Percentiles rank a stretch among this genome's conserved stretches.
phyloP scores from a whole-genome alignment of 2,888 invertebrate genomes.

The Acanthosepion esculentum region DNA sequence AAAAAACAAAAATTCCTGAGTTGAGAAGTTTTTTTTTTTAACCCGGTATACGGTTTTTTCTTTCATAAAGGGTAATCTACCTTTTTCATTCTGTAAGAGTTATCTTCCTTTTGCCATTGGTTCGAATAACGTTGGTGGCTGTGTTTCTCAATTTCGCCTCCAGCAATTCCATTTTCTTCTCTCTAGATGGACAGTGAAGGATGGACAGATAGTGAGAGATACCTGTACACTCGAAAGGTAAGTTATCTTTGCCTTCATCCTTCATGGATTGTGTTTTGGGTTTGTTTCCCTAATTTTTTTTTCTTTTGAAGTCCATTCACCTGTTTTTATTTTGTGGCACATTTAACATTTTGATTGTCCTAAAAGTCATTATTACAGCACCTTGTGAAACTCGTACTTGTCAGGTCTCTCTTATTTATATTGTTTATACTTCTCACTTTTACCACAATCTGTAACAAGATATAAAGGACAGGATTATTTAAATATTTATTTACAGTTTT shows the following conservation, averaged over 20 bases:
- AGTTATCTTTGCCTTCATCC: not conserved
- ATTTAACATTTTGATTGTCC: not conserved
- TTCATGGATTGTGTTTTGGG: slow-evolving; percentile 22
- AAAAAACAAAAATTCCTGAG: no score
- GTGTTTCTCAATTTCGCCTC: not conserved
- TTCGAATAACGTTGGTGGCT: not conserved
- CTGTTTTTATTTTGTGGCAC: not conserved
- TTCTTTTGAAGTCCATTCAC: slow-evolving; percentile 4
- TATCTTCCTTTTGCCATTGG: not conserved
- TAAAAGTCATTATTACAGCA: no score
- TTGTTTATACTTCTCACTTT: no score
- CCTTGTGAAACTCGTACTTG: no score
- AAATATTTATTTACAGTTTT: no score
- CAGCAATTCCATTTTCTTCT: slow-evolving; percentile 33
- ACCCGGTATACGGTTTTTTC: not conserved
- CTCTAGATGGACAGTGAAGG: not conserved
- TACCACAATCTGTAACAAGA: no score
- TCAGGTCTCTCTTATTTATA: no score
- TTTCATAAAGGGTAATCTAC: not conserved
- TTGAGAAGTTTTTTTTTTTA: no score
- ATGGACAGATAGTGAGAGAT: slow-evolving; percentile 33
- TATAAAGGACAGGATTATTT: no score
- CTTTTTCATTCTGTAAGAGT: not conserved
- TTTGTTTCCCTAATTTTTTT: not conserved
- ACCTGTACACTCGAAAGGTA: slow-evolving; percentile 33